Percentiles rank a stretch among this genome's conserved stretches.
Evolutionary conservation across 2,797 vertebrate species (phyloP).

Genomic region (Smutsia temminckii): DNA sequence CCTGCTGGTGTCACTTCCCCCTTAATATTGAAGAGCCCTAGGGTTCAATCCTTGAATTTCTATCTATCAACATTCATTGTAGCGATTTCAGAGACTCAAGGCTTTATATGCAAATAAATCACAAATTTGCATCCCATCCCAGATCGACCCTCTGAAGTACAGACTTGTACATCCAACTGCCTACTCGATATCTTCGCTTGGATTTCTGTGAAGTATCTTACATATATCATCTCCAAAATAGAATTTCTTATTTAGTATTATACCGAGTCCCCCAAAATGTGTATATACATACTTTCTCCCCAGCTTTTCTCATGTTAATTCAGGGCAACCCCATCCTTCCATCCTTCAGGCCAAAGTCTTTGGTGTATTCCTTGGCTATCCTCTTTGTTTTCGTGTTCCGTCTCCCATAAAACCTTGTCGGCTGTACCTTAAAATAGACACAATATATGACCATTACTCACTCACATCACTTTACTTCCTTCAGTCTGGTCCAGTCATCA

Average conservation of each 20-base stretch:
- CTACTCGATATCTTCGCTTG: neutral
- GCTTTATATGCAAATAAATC: constrained; percentile 5
- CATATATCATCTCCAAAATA: neutral
- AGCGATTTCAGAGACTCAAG: neutral
- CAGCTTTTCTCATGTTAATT: neutral
- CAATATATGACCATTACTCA: neutral
- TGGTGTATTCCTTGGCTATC: neutral
- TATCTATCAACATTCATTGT: constrained; percentile 18
- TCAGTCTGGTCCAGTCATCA: neutral
- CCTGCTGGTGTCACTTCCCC: neutral
- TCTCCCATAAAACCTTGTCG: neutral
- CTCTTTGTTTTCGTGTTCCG: neutral
- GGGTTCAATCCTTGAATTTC: neutral
- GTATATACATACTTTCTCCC: neutral
- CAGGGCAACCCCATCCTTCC: neutral
- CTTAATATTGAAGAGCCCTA: neutral
- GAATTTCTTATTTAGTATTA: neutral
- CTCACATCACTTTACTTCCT: neutral
- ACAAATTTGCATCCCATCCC: neutral
- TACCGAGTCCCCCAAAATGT: neutral
- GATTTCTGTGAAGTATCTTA: constrained; percentile 14
- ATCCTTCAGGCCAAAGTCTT: neutral
- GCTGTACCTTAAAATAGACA: neutral
- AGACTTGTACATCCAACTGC: neutral
- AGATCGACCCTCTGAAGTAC: neutral